Conservation (phyloP, 2,113 vertebrate genomes). For the Xiphophorus hellerii region DNA sequence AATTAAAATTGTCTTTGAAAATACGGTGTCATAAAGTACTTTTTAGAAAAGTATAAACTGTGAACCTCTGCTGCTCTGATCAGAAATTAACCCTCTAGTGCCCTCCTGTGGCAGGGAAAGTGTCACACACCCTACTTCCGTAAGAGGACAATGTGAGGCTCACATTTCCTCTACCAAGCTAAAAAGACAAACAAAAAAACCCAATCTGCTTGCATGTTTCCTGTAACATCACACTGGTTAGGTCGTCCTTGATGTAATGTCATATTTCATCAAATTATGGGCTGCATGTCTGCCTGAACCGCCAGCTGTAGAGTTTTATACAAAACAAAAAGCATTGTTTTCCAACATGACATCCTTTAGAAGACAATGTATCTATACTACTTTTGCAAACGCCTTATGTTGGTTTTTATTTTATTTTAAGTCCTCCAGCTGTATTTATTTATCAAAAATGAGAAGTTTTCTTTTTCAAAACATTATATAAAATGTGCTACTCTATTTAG, state of each 20-base stretch:
- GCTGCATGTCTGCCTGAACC: neutral
- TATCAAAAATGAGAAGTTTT: too few relatives aligned
- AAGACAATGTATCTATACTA: too few relatives aligned
- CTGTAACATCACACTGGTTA: neutral
- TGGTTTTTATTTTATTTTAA: too few relatives aligned
- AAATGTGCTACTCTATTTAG: too few relatives aligned
- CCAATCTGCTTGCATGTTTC: neutral
- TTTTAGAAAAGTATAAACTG: neutral
- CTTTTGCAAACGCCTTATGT: too few relatives aligned
- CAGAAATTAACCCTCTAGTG: neutral
- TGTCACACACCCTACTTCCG: neutral
- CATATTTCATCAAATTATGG: neutral
- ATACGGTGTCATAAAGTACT: neutral
- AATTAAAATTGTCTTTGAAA: neutral
- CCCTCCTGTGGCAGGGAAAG: neutral
- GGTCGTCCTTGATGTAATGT: neutral
- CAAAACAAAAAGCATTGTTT: neutral
- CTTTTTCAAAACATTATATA: too few relatives aligned
- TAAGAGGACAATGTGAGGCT: too few relatives aligned
- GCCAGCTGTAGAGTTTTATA: neutral
- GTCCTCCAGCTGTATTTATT: too few relatives aligned
- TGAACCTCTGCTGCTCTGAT: neutral
- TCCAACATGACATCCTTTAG: too few relatives aligned
- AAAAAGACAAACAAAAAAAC: too few relatives aligned
- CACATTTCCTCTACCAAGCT: neutral